Evolutionary conservation across 37 sponge, comb jelly and placozoan species (phyloP), one percentile per base, ranked within the genome.

Genomic region (Amphimedon queenslandica): DNA sequence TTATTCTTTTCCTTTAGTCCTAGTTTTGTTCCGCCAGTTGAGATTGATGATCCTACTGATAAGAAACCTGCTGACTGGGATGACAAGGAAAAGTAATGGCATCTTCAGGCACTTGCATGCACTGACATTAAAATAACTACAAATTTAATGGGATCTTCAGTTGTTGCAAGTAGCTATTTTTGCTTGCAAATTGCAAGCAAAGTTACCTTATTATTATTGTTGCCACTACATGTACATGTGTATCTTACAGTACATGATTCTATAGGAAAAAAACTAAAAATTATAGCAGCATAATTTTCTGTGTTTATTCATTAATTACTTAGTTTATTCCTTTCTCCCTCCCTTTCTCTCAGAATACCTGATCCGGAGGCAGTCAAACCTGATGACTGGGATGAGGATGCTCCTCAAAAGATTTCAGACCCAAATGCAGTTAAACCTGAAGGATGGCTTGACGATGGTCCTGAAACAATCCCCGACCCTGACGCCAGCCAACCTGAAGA

Each of bases 351-450:
- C 65, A 93, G 90, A 74, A 98, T 98, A 35, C 90, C 90, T 47
- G 95, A 98, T 51, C 93, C 99, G 6, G 80, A 75, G 4, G 99
- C 99, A 4, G 40, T 64, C 13, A 94, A 94, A 69, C 99, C 99
- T 27, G 99, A 98, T 38, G 95, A 98, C 66, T 98, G 82, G 83
- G 99, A 98, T 68, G 99, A 98, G 71, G 99, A 98, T 80, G 99
- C 95, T 27, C 99, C 95, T 6, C 67, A 57, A 37, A 87, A 88
- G 65, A 98, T 98, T 57, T 82, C 84, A 3, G 99, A 98, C 64
- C 80, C 84, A n/a, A 79, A 89, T 83, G 96, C 91, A 18, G 81
- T 67, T 36, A 98, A 89, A 61, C 99, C 99, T 2, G 99, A 92
- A 0, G 88, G 81, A 6, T 95, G 99, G 99, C 55, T 92, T 61